Evolutionary conservation across 1,140 invertebrate species (phyloP).

Genomic region (Drosophila prosaltans): DNA sequence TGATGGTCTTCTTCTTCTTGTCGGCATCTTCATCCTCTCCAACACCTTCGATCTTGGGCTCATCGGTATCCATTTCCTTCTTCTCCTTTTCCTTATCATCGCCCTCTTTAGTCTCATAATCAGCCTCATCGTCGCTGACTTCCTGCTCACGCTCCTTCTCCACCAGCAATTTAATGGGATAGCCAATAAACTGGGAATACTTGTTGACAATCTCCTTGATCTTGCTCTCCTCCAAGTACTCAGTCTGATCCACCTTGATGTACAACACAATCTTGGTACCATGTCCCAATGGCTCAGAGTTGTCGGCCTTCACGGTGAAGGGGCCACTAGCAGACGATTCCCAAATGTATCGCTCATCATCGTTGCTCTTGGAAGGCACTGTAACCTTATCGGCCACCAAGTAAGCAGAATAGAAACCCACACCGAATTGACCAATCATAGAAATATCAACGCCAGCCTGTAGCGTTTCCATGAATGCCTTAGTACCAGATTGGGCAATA

Average conservation of each 20-base stretch:
- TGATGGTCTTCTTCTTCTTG: too few relatives aligned
- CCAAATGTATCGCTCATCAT: constrained; percentile 97
- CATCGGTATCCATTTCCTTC: too few relatives aligned
- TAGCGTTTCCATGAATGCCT: constrained; percentile 98
- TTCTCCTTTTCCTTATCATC: too few relatives aligned
- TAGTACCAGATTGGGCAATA: constrained; percentile 97
- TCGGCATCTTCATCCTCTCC: too few relatives aligned
- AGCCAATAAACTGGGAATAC: too few relatives aligned
- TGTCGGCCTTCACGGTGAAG: constrained; percentile 91
- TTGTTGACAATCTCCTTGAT: constrained; percentile 92
- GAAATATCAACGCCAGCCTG: constrained; percentile 97
- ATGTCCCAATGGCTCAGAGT: constrained; percentile 90
- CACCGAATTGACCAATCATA: constrained; percentile 99
- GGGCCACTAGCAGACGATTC: constrained; percentile 97
- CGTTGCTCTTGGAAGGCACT: constrained; percentile 97
- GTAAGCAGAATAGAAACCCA: constrained; percentile 99
- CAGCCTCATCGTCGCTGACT: too few relatives aligned
- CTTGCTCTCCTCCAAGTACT: constrained; percentile 96
- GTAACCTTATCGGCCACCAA: constrained; percentile 97
- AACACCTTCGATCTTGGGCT: too few relatives aligned
- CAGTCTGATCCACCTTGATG: constrained; percentile 96
- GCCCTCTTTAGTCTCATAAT: too few relatives aligned
- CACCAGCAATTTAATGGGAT: too few relatives aligned
- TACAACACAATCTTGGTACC: constrained; percentile 95
- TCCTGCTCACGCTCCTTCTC: too few relatives aligned